Base-by-base conservation (phyloP, 2,797 vertebrate species). In the Oophaga sylvatica region DNA sequence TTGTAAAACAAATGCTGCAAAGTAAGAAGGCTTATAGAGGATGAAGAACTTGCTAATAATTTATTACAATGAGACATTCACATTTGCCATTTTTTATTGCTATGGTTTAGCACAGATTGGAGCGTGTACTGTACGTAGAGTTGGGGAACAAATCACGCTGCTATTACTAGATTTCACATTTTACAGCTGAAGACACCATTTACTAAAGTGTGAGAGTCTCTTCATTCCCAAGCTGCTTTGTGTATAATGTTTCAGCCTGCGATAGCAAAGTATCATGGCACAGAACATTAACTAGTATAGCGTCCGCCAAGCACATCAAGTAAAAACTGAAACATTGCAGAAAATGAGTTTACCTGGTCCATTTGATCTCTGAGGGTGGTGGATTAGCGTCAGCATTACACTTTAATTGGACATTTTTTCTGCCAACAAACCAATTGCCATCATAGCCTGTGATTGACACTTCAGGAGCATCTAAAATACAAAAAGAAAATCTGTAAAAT, bases 311-410 rank as follows among this genome's bases (percentile, higher is more conserved):
- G 20, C 20, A 75, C 41, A 77, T 26, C 26, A 77, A 11, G 70
- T 73, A 48, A 48, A 9, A 22, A 73, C 45, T 35, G 56, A 56
- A 56, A 6, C 45, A 53, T 9, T 77, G n/a, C 7, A 56, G 10
- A 22, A 65, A 48, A 45, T 17, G 31, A 17, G 20, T 31, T 76
- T 94, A 99, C 98, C 98, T 97, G 93, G 91, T 95, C 98, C 98
- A 99, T 20, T 91, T 93, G 91, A 96, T 96, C 85, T 94, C 93
- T 91, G 93, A 94, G 29, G 96, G 96, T 56, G 97, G 94, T 80
- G 98, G 98, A 93, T 99, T 99, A 91, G 98, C 97, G 92, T 95
- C 97, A 92, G 97, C 97, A 91, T 94, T 95, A 92, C 98, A 99
- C 76, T 94, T 96, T 87, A 99, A 96, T 92, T 95, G 96, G 90